Conservation (phyloP, 1,140 invertebrate species). For the Drosophila quadrilineata region DNA sequence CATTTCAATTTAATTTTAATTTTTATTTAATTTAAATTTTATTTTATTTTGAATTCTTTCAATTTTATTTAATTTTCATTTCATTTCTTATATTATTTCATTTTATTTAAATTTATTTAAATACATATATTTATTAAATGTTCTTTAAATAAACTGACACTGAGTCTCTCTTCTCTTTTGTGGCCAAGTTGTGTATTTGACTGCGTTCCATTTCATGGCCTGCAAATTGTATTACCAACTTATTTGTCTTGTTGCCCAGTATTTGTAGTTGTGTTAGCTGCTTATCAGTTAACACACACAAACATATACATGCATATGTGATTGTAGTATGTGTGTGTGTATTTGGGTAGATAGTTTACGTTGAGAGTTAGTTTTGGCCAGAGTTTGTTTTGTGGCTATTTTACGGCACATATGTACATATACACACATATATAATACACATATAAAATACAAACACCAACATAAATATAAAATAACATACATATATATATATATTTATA, state of each 20-base stretch:
- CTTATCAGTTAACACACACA: too few relatives aligned
- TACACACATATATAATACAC: constrained; percentile 54
- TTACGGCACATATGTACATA: constrained; percentile 35
- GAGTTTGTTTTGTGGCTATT: constrained; percentile 73
- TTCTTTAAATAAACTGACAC: neutral
- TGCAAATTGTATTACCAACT: constrained; percentile 53
- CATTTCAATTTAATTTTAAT: too few relatives aligned
- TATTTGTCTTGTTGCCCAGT: constrained; percentile 57
- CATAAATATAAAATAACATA: constrained; percentile 50
- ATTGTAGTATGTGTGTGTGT: constrained; percentile 2
- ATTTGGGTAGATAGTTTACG: constrained; percentile 49
- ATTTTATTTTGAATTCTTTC: too few relatives aligned
- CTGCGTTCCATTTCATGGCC: constrained; percentile 12
- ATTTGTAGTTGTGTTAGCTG: constrained; percentile 33
- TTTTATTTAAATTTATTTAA: too few relatives aligned
- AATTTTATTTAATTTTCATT: too few relatives aligned
- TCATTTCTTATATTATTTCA: too few relatives aligned
- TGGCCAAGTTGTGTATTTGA: neutral
- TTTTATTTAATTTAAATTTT: too few relatives aligned
- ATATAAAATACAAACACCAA: constrained; percentile 58
- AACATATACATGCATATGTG: constrained; percentile 7
- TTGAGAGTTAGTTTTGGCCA: constrained; percentile 47
- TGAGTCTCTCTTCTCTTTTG: neutral
- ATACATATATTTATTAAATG: too few relatives aligned
- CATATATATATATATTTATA: constrained; percentile 25